Base-by-base conservation (phyloP, 2,113 vertebrate genomes). In the Toxostoma redivivum region DNA sequence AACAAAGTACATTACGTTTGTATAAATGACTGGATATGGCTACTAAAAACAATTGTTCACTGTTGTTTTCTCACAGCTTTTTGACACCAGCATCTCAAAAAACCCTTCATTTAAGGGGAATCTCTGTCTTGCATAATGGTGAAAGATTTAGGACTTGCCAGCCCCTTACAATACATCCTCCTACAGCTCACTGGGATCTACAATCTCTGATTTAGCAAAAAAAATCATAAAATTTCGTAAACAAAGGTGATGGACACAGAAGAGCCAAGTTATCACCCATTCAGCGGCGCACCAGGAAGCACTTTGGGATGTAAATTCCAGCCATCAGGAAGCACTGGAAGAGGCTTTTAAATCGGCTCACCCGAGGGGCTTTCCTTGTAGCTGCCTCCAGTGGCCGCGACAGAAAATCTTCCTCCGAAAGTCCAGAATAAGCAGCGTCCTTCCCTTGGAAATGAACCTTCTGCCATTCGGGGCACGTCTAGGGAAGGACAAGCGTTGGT, bases 41-140 rank as follows among this genome's bases (percentile, higher is more conserved):
- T 77, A 35, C 28, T n/a, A 54, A 33, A 67, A 47, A 3, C n/a
- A 38, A 10, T 9, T 19, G 9, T 4, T 65, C 3, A 7, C n/a
- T 67, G 37, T 11, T 74, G 14, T 35, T 66, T 88, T 81, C 61
- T 79, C 24, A 13, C 1, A n/a, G 15, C 27, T 64, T 92, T 95
- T 57, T 65, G 78, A 72, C 47, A 47, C 10, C 31, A 57, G 24
- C 30, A 74, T 44, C 47, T 45, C 35, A 50, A 79, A 84, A 31
- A 2, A 0, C 2, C 15, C 18, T 28, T 40, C 0, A 1, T 79
- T 82, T 51, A 42, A 56, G 56, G 67, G 16, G 21, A 21, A 61
- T 69, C 12, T 44, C 37, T 12, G 3, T 24, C 31, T 66, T 44
- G 9, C 27, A 51, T 51, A 74, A 60, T 66, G 30, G 16, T 33